Percentiles rank a stretch among this genome's conserved stretches.
phyloP scores from a whole-genome alignment of 2,797 vertebrate genomes.

The Aselliscus stoliczkanus region DNA sequence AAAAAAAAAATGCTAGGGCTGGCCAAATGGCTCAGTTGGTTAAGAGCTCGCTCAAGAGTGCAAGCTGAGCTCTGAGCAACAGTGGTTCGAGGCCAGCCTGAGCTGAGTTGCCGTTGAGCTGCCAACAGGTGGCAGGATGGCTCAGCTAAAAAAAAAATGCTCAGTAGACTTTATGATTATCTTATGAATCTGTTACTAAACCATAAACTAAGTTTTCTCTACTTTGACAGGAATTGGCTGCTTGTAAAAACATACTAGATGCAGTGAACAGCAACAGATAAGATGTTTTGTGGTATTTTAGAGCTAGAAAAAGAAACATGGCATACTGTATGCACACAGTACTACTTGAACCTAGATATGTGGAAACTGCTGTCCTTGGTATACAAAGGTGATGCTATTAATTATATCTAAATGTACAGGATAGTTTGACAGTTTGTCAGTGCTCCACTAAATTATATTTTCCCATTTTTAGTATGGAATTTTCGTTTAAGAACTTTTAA shows the following conservation, averaged over 20 bases:
- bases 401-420: neutral
- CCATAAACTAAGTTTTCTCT: neutral
- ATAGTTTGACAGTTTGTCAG: neutral
- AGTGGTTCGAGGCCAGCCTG: too few relatives aligned
- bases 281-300: constrained; percentile 16
- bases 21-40: too few relatives aligned
- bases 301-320: neutral
- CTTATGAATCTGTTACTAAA: constrained; percentile 1
- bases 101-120: too few relatives aligned
- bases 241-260: constrained; percentile 85
- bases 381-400: neutral
- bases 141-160: too few relatives aligned
- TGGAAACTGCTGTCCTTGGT: neutral
- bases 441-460: neutral
- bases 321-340: neutral
- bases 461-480: neutral
- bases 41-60: too few relatives aligned
- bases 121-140: too few relatives aligned
- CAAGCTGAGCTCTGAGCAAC: too few relatives aligned
- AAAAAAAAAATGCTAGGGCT: too few relatives aligned
- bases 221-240: constrained; percentile 84
- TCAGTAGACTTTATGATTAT: neutral
- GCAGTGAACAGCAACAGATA: constrained; percentile 85
- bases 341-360: neutral
- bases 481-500: neutral